Percentiles rank a stretch among this genome's conserved stretches.
Evolutionary conservation across 2,113 vertebrate species (phyloP).

Genomic region (Plotosus lineatus): DNA sequence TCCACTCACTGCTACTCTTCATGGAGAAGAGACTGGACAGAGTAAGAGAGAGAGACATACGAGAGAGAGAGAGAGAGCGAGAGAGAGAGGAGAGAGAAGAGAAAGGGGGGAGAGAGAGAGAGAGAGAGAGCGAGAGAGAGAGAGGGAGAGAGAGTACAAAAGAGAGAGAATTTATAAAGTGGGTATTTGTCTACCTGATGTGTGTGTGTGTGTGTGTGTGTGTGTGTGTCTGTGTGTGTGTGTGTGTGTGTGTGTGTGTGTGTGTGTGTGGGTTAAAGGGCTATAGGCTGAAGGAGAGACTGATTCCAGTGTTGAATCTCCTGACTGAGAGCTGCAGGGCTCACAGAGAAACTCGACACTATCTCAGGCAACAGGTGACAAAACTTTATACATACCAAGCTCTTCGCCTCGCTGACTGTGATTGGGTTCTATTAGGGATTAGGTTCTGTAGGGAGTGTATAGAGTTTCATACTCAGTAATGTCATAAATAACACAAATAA

Average conservation of each 20-base stretch:
- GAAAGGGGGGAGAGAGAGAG: background rate
- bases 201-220: conserved; percentile 4
- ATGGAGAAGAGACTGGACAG: conserved; percentile 70
- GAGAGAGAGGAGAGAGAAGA: background rate
- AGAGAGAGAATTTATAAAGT: background rate
- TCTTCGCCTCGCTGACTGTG: background rate
- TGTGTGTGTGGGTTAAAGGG: conserved; percentile 58
- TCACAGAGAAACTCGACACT: conserved; percentile 75
- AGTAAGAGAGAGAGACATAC: conserved; percentile 56
- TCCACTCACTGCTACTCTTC: conserved; percentile 70
- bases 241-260: conserved; percentile 9
- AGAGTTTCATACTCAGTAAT: background rate
- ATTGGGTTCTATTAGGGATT: background rate
- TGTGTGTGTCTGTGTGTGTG: conserved; percentile 19
- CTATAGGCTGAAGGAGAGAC: conserved; percentile 73
- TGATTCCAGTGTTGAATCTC: conserved; percentile 77
- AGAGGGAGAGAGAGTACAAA: background rate
- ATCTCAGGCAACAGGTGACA: conserved; percentile 67
- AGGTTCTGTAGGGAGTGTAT: background rate
- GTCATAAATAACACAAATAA: background rate
- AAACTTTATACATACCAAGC: background rate
- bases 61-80: background rate
- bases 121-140: background rate
- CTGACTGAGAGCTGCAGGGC: conserved; percentile 77
- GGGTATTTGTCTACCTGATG: background rate